Base-by-base conservation (phyloP, 2,888 invertebrate genomes). In the Apamea epomidion region DNA sequence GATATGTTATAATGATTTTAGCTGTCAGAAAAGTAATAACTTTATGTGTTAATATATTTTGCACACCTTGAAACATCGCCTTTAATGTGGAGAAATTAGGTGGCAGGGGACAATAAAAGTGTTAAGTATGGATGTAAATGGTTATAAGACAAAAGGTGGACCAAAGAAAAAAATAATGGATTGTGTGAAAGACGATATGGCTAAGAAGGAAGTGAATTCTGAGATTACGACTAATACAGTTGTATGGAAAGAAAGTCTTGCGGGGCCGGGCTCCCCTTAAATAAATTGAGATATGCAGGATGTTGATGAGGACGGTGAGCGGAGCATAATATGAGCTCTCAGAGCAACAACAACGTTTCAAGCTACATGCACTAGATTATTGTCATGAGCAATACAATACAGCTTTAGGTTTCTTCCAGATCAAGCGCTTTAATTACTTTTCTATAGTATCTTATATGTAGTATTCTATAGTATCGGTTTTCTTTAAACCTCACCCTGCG, bases 321-420 rank as follows among this genome's bases (percentile, higher is more conserved):
- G 25, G n/a, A 76, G 76, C 21, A 51, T 16, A 51, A 60, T 62
- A 82, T 76, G 51, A 82, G 71, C 60, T 80, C 72, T 37, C n/a
- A 68, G 42, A 72, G 29, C 82, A 51, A 48, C 60, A 81, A 58
- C 48, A 81, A 62, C 18, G 18, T 18, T 68, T 58, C 18, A 58
- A 58, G 25, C 21, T 12, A n/a, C 65, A 29, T 48, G 62, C 29
- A 29, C 18, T 10, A 29, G 25, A 72, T 64, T 4, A 37, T 58
- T 10, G 10, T 10, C 18, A 58, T 16, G 2, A 48, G 21, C 7
- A 25, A 32, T 16, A 2, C 18, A 37, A 42, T 42, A 25, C 32
- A 73, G 4, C 10, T 37, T 25, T 54, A 60, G 1, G 1, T 60
- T 82, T 51, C 21, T n/a, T 25, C 1, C 21, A 67, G 21, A 74